These are phyloP conservation scores for Euthynnus affinis DNA, from an alignment of 2,797 vertebrate species.

Conservation along the genomic window DNA sequence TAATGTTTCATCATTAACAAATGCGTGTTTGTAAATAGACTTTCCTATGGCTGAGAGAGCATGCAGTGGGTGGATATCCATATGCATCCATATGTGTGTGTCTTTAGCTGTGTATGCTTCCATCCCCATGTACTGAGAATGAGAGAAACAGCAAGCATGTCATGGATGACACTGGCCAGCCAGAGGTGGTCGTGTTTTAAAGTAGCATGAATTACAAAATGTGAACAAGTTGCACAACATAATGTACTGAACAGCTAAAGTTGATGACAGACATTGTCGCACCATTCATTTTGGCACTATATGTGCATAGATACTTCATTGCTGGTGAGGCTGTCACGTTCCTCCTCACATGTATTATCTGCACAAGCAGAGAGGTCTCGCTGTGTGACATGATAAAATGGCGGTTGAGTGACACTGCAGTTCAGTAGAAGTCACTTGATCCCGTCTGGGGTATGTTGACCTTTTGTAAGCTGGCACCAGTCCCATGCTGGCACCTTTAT, in stretches of 20 bases:
- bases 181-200: not conserved
- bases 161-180: not conserved
- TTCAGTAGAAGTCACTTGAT: slow-evolving; percentile 77
- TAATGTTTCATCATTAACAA: not conserved
- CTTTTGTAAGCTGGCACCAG: slow-evolving; percentile 73
- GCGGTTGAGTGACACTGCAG: slow-evolving; percentile 75
- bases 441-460: slow-evolving; percentile 73
- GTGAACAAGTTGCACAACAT: not conserved
- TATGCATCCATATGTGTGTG: not conserved
- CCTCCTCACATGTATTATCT: slow-evolving; percentile 5
- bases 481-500: slow-evolving; percentile 69
- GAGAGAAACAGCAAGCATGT: slow-evolving; percentile 1
- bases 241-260: not conserved
- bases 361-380: slow-evolving; percentile 17
- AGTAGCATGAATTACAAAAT: not conserved
- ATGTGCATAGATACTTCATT: not conserved
- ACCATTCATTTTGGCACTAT: not conserved
- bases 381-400: slow-evolving; percentile 40
- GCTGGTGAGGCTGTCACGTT: slow-evolving; percentile 1
- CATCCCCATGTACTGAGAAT: not conserved
- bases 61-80: not conserved
- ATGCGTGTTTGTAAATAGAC: not conserved
- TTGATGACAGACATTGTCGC: not conserved
- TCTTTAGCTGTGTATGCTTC: not conserved
- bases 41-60: not conserved